Evolutionary conservation across 2,113 vertebrate genomes (phyloP).

Genomic region (Gambusia holbrooki): DNA sequence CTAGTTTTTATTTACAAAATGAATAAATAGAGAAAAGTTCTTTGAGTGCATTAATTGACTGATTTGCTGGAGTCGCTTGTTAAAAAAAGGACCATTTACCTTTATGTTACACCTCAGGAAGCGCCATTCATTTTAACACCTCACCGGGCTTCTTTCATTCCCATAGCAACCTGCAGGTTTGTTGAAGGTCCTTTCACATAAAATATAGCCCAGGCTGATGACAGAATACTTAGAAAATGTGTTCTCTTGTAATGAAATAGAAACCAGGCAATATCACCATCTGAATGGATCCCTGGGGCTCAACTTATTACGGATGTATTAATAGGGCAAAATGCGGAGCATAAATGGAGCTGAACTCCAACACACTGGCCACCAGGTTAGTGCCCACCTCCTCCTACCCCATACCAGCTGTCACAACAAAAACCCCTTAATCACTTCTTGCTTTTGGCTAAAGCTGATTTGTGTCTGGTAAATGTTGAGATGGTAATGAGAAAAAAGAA

Average conservation of each 20-base stretch:
- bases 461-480: slow-evolving; percentile 5
- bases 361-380: slow-evolving; percentile 21
- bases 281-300: slow-evolving; percentile 36
- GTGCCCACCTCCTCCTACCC: background rate
- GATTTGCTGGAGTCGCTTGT: background rate
- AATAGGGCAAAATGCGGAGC: slow-evolving; percentile 34
- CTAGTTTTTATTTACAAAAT: background rate
- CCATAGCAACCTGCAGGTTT: slow-evolving; percentile 40
- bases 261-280: slow-evolving; percentile 22
- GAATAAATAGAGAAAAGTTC: background rate
- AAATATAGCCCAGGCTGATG: slow-evolving; percentile 32
- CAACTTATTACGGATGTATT: slow-evolving; percentile 40
- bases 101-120: background rate
- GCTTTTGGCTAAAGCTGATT: slow-evolving; percentile 1
- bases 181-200: slow-evolving; percentile 18
- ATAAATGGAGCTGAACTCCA: slow-evolving; percentile 42
- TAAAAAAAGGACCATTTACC: background rate
- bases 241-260: slow-evolving; percentile 46
- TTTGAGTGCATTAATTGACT: background rate
- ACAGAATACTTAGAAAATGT: slow-evolving; percentile 40
- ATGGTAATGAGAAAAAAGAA: slow-evolving; percentile 2
- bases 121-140: slow-evolving; percentile 18
- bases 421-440: slow-evolving; percentile 10
- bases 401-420: slow-evolving; percentile 19
- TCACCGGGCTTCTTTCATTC: slow-evolving; percentile 30